phyloP scores from a whole-genome alignment of 2,797 vertebrate genomes.

The Micrastur ruficollis region DNA sequence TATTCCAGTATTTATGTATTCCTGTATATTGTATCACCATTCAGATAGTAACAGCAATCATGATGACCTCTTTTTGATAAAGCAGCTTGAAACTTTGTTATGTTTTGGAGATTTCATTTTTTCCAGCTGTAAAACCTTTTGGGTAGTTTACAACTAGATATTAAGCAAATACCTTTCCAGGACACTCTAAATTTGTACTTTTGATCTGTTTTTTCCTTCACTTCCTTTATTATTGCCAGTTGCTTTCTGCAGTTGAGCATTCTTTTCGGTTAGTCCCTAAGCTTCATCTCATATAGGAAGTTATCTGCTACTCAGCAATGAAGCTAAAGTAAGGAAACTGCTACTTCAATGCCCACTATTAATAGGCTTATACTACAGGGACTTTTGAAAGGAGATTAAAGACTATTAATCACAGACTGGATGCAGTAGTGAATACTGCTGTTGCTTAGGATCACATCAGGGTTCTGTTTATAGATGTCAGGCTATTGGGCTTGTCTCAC shows the following conservation, averaged over 20 bases:
- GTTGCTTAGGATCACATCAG: background rate
- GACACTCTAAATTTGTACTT: background rate
- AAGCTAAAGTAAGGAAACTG: background rate
- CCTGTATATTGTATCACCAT: background rate
- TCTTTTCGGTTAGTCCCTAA: background rate
- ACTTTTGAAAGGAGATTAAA: conserved; percentile 32
- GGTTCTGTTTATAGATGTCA: background rate
- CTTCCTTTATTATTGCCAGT: background rate
- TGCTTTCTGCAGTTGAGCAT: background rate
- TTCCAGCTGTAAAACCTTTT: background rate
- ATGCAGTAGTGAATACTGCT: background rate
- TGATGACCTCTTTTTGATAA: background rate
- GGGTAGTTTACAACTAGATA: background rate
- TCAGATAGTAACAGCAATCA: background rate
- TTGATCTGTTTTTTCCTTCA: background rate
- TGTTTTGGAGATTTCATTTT: background rate
- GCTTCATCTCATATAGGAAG: background rate
- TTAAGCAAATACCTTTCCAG: background rate
- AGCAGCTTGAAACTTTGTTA: background rate
- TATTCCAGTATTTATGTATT: background rate
- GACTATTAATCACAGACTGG: conserved; percentile 33
- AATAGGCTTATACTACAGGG: conserved; percentile 27
- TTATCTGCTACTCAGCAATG: background rate
- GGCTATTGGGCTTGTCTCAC: background rate
- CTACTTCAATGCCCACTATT: background rate